Evolutionary conservation across 2,797 vertebrate species (phyloP).

Genomic region (Catamblyrhynchus diadema): DNA sequence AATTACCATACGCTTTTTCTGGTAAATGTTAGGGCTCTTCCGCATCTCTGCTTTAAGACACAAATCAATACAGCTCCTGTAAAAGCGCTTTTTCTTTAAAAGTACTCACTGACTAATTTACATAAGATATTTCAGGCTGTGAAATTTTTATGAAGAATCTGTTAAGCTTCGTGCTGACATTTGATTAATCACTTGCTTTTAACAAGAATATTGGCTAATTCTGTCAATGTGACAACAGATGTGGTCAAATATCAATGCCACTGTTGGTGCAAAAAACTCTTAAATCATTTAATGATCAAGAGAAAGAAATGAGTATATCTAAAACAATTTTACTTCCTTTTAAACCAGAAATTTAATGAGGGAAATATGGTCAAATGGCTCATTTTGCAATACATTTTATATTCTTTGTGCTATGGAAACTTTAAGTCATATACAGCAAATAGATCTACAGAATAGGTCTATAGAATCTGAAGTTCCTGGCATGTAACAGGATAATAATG

Average conservation of each 20-base stretch:
- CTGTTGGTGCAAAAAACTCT: background rate
- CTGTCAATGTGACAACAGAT: background rate
- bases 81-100: background rate
- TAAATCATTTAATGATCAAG: background rate
- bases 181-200: background rate
- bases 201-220: background rate
- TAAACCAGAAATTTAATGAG: background rate
- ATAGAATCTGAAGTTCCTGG: background rate
- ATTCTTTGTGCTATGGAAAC: background rate
- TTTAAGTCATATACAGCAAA: background rate
- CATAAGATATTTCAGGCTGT: background rate
- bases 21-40: background rate
- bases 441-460: background rate
- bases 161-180: background rate
- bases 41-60: background rate
- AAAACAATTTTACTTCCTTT: background rate
- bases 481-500: background rate
- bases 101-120: background rate
- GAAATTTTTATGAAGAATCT: background rate
- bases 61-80: background rate
- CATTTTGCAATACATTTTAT: background rate
- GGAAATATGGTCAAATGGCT: background rate
- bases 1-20: background rate
- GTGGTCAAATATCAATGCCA: background rate
- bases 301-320: background rate